Percentiles rank a stretch among this genome's conserved stretches.
Evolutionary conservation across 2,113 vertebrate genomes (phyloP).

Genomic region (Anthoscopus minutus): DNA sequence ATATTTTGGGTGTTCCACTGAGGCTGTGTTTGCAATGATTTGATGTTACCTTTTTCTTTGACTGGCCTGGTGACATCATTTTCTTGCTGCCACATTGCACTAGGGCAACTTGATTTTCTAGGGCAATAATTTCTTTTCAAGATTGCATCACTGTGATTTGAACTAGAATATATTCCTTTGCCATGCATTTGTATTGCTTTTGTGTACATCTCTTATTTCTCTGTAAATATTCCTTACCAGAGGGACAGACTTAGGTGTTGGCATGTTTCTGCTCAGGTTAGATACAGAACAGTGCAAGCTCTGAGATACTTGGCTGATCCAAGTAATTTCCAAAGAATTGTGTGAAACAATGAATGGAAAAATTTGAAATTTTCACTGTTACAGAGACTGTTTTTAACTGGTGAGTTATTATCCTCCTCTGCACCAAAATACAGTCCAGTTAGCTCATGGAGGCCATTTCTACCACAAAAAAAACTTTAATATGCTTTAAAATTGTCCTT

Average conservation of each 20-base stretch:
- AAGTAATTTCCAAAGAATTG: slow-evolving; percentile 58
- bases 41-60: neutral
- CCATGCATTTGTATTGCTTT: neutral
- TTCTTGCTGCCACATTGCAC: neutral
- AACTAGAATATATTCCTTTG: neutral
- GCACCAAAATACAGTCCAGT: neutral
- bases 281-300: slow-evolving; percentile 30
- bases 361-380: slow-evolving; percentile 45
- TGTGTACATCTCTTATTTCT: neutral
- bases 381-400: neutral
- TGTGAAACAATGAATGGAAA: slow-evolving; percentile 39
- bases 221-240: neutral
- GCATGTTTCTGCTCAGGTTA: slow-evolving; percentile 38
- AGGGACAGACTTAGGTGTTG: neutral
- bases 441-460: neutral
- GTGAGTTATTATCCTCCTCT: neutral
- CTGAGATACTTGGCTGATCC: slow-evolving; percentile 24
- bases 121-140: neutral
- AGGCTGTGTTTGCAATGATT: neutral
- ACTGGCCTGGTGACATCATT: neutral
- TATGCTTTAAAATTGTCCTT: neutral
- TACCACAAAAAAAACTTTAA: neutral
- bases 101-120: neutral
- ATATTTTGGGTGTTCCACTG: neutral
- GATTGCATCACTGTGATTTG: neutral